Base-by-base conservation (phyloP, 2,888 invertebrate genomes). In the Galerucella pusilla region DNA sequence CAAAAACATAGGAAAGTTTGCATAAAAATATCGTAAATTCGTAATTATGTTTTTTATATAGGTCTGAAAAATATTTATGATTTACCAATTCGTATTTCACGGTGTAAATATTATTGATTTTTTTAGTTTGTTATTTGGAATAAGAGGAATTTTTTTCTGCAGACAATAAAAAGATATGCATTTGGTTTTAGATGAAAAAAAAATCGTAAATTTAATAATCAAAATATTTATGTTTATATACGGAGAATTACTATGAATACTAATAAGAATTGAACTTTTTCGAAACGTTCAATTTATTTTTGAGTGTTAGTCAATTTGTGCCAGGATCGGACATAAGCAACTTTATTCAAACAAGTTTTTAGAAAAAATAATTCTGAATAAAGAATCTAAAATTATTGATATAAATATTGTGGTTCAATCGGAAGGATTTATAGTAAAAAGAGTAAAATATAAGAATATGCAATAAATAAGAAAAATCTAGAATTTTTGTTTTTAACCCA, bases 21-120 rank as follows among this genome's bases (percentile, higher is more conserved):
- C 9, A 59, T 59, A 59, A 59, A 59, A 16, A 59, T 59, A 59
- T 59, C 59, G 20, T 59, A 59, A 59, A 59, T 59, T 59, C 11
- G 9, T 25, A 20, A 25, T 12, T 59, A 16, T 59, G 20, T 59
- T 59, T 59, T 59, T n/a, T 16, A 59, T 2, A 5, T 9, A 42
- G 5, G 6, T 6, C 0, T 9, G 35, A 61, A 61, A 28, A 61
- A 35, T 61, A 61, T 35, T 28, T 28, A 35, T 14, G n/a, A 28
- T 35, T 61, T 25, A 12, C 35, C 14, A 28, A 14, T 35, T n/a
- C 11, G 7, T 61, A 61, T 28, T 61, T 61, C 14, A 28, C n/a
- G n/a, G 35, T 61, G 61, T 61, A 61, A 61, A 61, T 61, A 61
- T 61, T 61, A 25, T 61, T 9, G 14, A 14, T 25, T 5, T 54